phyloP scores from a whole-genome alignment of 1,140 invertebrate species.

The Bombus terrestris region DNA sequence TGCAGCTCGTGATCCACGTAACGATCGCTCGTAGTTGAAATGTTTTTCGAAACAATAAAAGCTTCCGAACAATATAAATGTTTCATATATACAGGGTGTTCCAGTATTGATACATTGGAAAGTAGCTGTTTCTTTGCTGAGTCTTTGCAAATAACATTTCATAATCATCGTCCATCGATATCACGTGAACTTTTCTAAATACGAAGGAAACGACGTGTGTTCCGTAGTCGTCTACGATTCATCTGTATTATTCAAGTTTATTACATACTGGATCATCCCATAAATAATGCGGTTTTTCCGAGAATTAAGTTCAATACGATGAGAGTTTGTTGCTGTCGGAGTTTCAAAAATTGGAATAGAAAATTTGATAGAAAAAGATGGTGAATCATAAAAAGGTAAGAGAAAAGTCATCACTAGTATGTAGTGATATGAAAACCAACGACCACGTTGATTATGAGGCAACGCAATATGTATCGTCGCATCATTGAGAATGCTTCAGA shows the following conservation, averaged over 20 bases:
- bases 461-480: not conserved
- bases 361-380: conserved; percentile 24
- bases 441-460: no score
- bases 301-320: no score
- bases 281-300: no score
- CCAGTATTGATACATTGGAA: no score
- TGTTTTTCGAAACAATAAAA: not conserved
- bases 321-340: no score
- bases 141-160: conserved; percentile 16
- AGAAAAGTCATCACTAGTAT: no score
- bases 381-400: no score
- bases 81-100: not conserved
- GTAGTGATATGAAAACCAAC: no score
- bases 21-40: not conserved
- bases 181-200: conserved; percentile 49
- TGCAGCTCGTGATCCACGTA: not conserved
- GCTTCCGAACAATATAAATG: not conserved
- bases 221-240: conserved; percentile 54
- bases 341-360: no score
- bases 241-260: conserved; percentile 50
- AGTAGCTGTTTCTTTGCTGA: not conserved
- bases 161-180: conserved; percentile 18
- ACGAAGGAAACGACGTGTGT: conserved; percentile 57
- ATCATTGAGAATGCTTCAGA: conserved; percentile 85
- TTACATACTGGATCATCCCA: not conserved